Conservation (phyloP, 2,113 vertebrate genomes). For the Hydrolagus affinis region DNA sequence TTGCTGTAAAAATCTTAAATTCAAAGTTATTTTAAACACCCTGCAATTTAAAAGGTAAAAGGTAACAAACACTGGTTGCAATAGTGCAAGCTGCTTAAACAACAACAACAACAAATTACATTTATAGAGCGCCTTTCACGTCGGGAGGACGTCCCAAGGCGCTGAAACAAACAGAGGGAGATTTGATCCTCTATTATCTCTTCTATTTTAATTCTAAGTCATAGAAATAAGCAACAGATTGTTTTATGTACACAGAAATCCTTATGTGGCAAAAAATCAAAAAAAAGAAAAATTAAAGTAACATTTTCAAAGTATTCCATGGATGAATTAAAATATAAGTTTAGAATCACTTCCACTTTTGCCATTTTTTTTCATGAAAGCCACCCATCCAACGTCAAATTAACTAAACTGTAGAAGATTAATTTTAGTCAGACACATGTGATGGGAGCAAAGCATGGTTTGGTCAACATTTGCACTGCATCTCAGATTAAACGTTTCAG, state of each 20-base stretch:
- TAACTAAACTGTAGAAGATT: neutral
- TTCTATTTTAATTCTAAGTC: neutral
- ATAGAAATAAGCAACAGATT: neutral
- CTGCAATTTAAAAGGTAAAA: neutral
- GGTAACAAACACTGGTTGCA: neutral
- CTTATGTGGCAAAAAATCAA: no score
- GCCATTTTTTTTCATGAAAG: neutral
- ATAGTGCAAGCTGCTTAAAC: neutral
- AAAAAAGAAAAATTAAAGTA: no score
- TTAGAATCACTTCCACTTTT: neutral
- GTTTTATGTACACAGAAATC: neutral
- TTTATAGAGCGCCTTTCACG: no score
- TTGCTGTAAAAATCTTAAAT: neutral
- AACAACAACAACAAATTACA: no score
- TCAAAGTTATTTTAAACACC: neutral
- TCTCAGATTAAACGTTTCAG: slow-evolving; percentile 11
- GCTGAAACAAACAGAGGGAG: neutral
- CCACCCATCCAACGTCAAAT: neutral
- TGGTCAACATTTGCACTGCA: neutral
- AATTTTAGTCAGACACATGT: neutral
- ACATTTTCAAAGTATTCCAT: neutral
- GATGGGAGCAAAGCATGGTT: neutral
- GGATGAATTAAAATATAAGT: neutral
- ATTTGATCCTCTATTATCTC: neutral
- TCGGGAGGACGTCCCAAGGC: no score